These are phyloP conservation scores for Crocuta crocuta DNA, from an alignment of 2,113 vertebrate genomes.

Conservation along the genomic window DNA sequence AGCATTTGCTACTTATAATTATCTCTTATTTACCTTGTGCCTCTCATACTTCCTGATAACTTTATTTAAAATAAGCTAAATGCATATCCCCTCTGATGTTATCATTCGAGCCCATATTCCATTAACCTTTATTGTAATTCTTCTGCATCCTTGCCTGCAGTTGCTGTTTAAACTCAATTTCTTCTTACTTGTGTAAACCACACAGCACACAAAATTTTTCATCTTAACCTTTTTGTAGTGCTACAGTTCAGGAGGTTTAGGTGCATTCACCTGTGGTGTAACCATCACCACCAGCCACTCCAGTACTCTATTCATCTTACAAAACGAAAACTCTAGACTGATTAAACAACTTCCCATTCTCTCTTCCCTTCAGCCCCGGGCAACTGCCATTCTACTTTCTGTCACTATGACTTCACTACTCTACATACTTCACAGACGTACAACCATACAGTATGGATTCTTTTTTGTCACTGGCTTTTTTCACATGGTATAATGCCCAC, in stretches of 20 bases:
- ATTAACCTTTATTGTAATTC: not conserved
- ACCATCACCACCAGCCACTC: not conserved
- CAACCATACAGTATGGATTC: not conserved
- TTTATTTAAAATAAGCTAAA: constrained; percentile 39
- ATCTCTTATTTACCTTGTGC: not conserved
- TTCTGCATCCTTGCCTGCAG: not conserved
- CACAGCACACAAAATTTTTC: not conserved
- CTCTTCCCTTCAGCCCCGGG: not conserved
- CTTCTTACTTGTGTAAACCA: not conserved
- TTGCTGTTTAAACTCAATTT: not conserved
- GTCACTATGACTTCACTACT: not conserved
- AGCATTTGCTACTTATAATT: not conserved
- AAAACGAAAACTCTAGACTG: not conserved
- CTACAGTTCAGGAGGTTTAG: not conserved
- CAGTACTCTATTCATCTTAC: not conserved
- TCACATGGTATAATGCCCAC: not conserved
- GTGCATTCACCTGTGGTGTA: not conserved
- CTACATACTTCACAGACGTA: not conserved
- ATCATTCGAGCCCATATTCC: not conserved
- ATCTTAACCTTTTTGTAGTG: not conserved
- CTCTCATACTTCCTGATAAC: not conserved
- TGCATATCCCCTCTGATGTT: not conserved
- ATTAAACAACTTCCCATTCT: not conserved
- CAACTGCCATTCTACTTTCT: not conserved
- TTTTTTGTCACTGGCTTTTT: not conserved